These are phyloP conservation scores for Agelastica alni DNA, from an alignment of 2,888 invertebrate genomes.

Conservation along the genomic window DNA sequence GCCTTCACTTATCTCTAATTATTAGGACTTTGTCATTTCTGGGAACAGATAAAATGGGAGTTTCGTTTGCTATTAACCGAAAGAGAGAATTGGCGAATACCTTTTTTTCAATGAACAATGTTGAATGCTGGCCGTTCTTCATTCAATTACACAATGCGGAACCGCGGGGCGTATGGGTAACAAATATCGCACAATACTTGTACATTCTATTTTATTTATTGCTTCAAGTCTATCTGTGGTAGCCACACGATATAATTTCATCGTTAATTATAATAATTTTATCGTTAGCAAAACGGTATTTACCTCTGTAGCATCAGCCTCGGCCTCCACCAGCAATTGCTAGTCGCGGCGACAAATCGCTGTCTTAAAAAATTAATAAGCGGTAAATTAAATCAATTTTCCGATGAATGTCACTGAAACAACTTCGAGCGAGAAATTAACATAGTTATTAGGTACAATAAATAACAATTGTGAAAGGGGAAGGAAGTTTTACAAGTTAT, in stretches of 20 bases:
- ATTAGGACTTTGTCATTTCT: slow-evolving; percentile 28
- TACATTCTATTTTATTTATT: slow-evolving; percentile 11
- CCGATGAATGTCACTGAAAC: too few species aligned
- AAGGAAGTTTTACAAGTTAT: too few species aligned
- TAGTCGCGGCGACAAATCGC: too few species aligned
- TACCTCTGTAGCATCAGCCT: too few species aligned
- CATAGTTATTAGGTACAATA: too few species aligned
- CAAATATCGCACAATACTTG: slow-evolving; percentile 9
- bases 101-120: slow-evolving; percentile 24
- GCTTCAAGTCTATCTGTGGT: neutral
- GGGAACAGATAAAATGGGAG: slow-evolving; percentile 34
- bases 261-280: slow-evolving; percentile 13
- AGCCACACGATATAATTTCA: slow-evolving; percentile 9
- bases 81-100: slow-evolving; percentile 13
- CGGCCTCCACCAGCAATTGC: too few species aligned
- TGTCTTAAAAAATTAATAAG: too few species aligned
- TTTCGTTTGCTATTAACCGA: slow-evolving; percentile 25
- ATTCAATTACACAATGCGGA: slow-evolving; percentile 10
- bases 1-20: slow-evolving; percentile 33
- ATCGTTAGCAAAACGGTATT: slow-evolving; percentile 7
- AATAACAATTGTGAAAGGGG: too few species aligned
- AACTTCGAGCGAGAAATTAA: too few species aligned
- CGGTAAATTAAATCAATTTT: too few species aligned
- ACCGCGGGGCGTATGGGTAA: slow-evolving; percentile 13
- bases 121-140: slow-evolving; percentile 21